Evolutionary conservation across 2,113 vertebrate genomes (phyloP).

Genomic region (Probosciger aterrimus): DNA sequence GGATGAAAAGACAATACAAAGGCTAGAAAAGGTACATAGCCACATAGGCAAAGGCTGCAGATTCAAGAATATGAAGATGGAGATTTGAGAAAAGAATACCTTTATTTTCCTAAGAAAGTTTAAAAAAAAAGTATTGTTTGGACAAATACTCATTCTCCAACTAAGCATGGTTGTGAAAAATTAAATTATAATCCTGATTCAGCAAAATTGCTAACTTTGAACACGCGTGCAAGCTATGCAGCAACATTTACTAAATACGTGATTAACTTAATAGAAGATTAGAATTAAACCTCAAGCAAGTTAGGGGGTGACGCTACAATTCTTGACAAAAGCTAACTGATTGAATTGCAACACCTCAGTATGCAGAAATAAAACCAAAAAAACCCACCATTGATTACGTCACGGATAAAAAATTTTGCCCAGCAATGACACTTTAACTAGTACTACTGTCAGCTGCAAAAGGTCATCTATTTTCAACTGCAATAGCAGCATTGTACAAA

Average conservation of each 20-base stretch:
- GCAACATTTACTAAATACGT: background rate
- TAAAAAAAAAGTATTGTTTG: background rate
- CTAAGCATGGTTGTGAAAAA: background rate
- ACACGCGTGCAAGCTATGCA: background rate
- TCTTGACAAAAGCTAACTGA: background rate
- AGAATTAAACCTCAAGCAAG: background rate
- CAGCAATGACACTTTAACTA: slow-evolving; percentile 40
- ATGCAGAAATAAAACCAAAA: slow-evolving; percentile 3
- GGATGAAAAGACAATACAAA: background rate
- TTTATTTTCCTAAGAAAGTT: background rate
- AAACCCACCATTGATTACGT: background rate
- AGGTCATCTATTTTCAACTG: slow-evolving; percentile 63
- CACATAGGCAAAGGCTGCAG: background rate
- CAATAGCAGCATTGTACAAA: slow-evolving; percentile 71
- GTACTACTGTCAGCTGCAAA: slow-evolving; percentile 55
- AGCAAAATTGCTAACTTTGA: background rate
- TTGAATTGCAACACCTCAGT: background rate
- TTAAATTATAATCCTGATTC: background rate
- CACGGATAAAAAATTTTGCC: background rate
- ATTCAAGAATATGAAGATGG: background rate
- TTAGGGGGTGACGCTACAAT: background rate
- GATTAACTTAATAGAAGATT: background rate
- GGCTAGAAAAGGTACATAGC: background rate
- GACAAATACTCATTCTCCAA: background rate
- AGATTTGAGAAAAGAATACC: background rate